A percentile compares a stretch with the other conserved stretches of the same genome.
Evolutionary conservation across 2,888 invertebrate species (phyloP).

Genomic region (Liodrosophila aerea): DNA sequence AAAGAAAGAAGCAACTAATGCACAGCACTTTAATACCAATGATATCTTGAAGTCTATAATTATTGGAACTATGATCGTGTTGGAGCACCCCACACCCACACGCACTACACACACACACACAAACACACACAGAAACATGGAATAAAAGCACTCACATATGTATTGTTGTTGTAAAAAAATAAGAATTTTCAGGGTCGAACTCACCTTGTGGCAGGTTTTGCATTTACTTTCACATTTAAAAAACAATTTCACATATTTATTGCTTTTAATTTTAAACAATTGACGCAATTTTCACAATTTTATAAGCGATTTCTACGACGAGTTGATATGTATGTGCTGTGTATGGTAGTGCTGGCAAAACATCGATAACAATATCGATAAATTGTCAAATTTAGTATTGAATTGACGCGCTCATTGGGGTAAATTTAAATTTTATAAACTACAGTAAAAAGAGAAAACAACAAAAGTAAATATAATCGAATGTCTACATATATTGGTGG

Average conservation of each 20-base stretch:
- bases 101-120: conserved; percentile 7
- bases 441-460: too few species aligned
- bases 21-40: conserved; percentile 9
- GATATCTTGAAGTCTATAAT: conserved; percentile 19
- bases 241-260: conserved; percentile 57
- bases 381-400: too few species aligned
- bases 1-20: conserved; percentile 2
- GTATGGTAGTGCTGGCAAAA: too few species aligned
- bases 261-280: conserved; percentile 23
- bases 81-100: conserved; percentile 42
- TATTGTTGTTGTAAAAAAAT: conserved; percentile 22
- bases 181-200: conserved; percentile 18
- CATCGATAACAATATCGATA: too few species aligned
- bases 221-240: conserved; percentile 18
- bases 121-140: conserved; percentile 8
- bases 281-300: conserved; percentile 39
- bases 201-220: conserved; percentile 49
- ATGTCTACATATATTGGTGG: too few species aligned
- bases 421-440: too few species aligned
- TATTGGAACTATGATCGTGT: conserved; percentile 37
- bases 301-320: conserved; percentile 37
- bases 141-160: conserved; percentile 38
- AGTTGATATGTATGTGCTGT: conserved; percentile 37
- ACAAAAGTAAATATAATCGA: too few species aligned
- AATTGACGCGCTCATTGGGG: too few species aligned